A percentile compares a stretch with the other conserved stretches of the same genome.
phyloP scores from a whole-genome alignment of 2,113 vertebrate species.

The Gila orcuttii region DNA sequence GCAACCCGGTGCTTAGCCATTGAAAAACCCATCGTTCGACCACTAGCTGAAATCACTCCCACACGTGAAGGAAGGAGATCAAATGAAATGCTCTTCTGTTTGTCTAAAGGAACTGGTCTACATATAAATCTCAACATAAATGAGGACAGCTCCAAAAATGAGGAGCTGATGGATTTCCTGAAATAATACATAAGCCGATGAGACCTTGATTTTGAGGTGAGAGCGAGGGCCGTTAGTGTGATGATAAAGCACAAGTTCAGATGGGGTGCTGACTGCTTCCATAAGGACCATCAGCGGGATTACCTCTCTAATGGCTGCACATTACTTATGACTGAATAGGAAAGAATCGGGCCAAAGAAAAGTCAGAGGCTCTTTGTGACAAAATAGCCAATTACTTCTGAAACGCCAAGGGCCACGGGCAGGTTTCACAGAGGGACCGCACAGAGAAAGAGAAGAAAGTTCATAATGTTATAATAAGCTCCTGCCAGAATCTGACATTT shows the following conservation, averaged over 20 bases:
- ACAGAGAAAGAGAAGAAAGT: background rate
- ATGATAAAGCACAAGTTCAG: background rate
- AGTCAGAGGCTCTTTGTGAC: constrained; percentile 14
- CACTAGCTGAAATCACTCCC: background rate
- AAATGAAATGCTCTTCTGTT: background rate
- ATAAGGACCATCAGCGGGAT: background rate
- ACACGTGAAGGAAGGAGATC: constrained; percentile 19
- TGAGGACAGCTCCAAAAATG: background rate
- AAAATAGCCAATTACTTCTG: constrained; percentile 39
- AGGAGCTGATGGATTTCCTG: background rate
- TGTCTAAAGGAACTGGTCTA: background rate
- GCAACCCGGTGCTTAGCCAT: background rate
- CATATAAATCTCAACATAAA: background rate
- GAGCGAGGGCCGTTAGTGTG: background rate
- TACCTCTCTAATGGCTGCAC: constrained; percentile 19
- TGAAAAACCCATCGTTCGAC: background rate
- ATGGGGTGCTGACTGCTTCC: background rate
- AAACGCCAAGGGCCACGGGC: background rate
- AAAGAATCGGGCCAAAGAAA: background rate
- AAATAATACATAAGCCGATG: constrained; percentile 5
- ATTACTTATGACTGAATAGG: constrained; percentile 17
- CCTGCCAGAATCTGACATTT: constrained; percentile 10
- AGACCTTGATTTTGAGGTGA: background rate
- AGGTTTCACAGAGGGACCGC: background rate
- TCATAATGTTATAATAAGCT: constrained; percentile 27